These are phyloP conservation scores for Phyllotreta cruciferae DNA, from an alignment of 2,888 invertebrate species.

Conservation along the genomic window DNA sequence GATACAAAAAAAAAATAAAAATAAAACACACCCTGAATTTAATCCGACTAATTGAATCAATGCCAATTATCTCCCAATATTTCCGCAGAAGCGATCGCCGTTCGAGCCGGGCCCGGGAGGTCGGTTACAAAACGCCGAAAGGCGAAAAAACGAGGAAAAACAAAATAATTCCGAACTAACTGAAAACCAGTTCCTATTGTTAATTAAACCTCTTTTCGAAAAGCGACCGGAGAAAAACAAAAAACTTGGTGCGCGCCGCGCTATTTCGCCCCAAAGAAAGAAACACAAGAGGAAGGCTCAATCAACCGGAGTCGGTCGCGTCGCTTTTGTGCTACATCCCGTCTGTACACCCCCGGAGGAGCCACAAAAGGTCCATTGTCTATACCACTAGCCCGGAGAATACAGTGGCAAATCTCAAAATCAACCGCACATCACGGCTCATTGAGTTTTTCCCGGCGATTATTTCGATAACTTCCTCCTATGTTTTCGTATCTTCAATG, in stretches of 20 bases:
- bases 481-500: too few relatives aligned
- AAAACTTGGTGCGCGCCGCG: constrained; percentile 20
- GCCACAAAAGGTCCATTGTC: constrained; percentile 42
- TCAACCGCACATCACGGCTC: constrained; percentile 41
- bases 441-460: constrained; percentile 32
- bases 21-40: background rate
- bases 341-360: constrained; percentile 31
- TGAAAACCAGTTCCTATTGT: constrained; percentile 32
- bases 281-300: constrained; percentile 34
- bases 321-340: constrained; percentile 32
- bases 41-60: constrained; percentile 3
- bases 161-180: constrained; percentile 16
- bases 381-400: constrained; percentile 36
- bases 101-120: background rate
- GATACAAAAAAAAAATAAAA: background rate
- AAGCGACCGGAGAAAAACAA: constrained; percentile 19
- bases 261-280: constrained; percentile 29
- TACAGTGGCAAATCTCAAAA: constrained; percentile 42
- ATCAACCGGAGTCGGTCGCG: constrained; percentile 38
- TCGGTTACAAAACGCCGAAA: constrained; percentile 4
- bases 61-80: constrained; percentile 13
- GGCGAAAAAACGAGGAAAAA: constrained; percentile 16
- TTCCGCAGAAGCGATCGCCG: constrained; percentile 3
- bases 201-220: constrained; percentile 39
- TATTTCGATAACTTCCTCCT: constrained; percentile 19